phyloP scores from a whole-genome alignment of 2,888 invertebrate genomes.

The Phyto melanocephala region DNA sequence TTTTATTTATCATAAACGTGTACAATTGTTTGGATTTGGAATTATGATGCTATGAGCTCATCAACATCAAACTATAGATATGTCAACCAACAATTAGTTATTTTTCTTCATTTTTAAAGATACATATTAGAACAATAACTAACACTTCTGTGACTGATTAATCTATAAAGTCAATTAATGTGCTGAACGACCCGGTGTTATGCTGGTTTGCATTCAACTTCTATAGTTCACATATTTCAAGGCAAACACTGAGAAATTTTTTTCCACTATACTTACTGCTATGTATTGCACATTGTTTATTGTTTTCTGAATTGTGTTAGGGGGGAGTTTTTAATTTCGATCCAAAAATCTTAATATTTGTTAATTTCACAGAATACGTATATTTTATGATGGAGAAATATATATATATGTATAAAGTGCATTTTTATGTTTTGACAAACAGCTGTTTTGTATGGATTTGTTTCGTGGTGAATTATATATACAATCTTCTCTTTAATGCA shows the following conservation, averaged over 20 bases:
- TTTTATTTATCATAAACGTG: conserved; percentile 16
- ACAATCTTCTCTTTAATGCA: background rate
- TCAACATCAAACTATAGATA: background rate
- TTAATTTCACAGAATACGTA: no score
- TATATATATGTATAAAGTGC: no score
- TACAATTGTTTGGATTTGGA: conserved; percentile 1
- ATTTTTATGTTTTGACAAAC: no score
- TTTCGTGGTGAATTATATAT: background rate
- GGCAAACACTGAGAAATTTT: background rate
- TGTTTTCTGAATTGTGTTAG: background rate
- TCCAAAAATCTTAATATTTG: background rate
- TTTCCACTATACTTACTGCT: background rate
- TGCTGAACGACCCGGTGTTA: conserved; percentile 10
- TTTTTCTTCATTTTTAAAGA: background rate
- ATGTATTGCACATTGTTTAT: background rate
- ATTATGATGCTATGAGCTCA: conserved; percentile 34
- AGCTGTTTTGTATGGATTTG: background rate
- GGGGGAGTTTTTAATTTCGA: background rate
- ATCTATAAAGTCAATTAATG: background rate
- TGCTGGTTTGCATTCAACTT: background rate
- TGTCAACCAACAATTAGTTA: background rate
- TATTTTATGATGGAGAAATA: no score
- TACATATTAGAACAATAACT: background rate
- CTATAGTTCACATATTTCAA: background rate
- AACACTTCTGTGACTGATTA: background rate